These are phyloP conservation scores for Amazona ochrocephala DNA, from an alignment of 2,797 vertebrate species.

Conservation along the genomic window DNA sequence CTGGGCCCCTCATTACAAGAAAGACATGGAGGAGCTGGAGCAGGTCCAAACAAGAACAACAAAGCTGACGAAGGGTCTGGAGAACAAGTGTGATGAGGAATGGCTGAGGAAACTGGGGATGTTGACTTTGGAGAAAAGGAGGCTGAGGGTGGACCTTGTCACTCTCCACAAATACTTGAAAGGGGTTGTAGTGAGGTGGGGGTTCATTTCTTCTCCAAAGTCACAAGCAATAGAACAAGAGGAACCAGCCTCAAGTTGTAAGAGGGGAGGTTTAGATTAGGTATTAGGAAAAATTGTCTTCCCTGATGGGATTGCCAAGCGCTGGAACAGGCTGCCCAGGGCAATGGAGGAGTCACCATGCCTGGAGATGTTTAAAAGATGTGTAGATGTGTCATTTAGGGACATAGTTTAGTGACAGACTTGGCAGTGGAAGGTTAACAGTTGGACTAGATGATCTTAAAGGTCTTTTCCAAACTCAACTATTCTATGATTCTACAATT, in stretches of 20 bases:
- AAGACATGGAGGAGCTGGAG: not conserved
- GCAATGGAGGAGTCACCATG: not conserved
- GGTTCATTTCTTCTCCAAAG: not conserved
- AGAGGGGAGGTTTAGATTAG: not conserved
- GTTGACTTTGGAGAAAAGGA: not conserved
- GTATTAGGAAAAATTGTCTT: not conserved
- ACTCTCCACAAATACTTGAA: not conserved
- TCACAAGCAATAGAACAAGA: not conserved
- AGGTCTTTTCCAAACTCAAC: not conserved
- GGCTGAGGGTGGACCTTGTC: not conserved
- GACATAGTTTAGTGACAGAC: not conserved
- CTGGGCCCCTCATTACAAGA: not conserved
- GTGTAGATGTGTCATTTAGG: not conserved
- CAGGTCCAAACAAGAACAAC: fast-evolving
- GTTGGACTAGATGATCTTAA: not conserved
- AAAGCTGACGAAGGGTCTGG: not conserved
- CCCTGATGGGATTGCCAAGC: not conserved
- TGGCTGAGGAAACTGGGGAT: fast-evolving
- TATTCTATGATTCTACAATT: not conserved
- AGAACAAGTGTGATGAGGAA: not conserved
- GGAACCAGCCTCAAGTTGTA: not conserved
- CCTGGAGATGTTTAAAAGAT: not conserved
- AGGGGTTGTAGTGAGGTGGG: fast-evolving
- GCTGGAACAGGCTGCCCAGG: not conserved
- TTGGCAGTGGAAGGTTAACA: not conserved